Conservation (phyloP, 64 coral and sea anemone species). For the Stichodactyla mertensii region DNA sequence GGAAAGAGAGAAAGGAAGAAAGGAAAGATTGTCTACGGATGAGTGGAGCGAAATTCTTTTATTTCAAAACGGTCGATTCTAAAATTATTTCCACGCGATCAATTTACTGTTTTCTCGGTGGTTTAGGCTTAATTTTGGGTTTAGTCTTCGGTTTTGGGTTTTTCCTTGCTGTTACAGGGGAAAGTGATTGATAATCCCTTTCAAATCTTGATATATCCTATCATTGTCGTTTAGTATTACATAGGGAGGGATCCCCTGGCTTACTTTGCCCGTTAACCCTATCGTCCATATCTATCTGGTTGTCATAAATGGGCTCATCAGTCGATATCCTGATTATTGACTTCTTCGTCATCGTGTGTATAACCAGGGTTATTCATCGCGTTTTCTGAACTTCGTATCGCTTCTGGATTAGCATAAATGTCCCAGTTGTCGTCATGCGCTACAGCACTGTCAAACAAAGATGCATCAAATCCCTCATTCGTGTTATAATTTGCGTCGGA, state of each 20-base stretch:
- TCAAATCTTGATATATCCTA: background rate
- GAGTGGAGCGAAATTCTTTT: background rate
- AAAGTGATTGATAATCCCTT: background rate
- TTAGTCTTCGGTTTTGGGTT: background rate
- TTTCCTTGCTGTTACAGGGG: background rate
- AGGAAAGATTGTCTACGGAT: too few relatives aligned
- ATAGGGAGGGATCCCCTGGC: background rate
- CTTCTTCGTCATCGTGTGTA: background rate
- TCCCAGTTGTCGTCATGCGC: background rate
- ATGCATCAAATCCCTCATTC: background rate
- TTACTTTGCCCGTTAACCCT: background rate
- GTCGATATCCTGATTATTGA: background rate
- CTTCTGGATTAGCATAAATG: conserved; percentile 11
- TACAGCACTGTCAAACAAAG: background rate
- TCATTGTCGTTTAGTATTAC: background rate
- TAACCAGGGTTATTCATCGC: background rate
- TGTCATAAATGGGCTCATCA: conserved; percentile 1
- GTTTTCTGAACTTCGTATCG: background rate
- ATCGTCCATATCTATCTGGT: background rate
- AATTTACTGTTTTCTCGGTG: background rate
- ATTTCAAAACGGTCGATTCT: background rate
- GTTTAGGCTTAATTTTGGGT: conserved; percentile 8
- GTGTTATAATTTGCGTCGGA: background rate
- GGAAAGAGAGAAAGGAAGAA: too few relatives aligned
- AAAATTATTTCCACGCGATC: background rate